Conservation (phyloP, 2,113 vertebrate genomes). For the Xenopus tropicalis region UCB_Xtro_10.0 CM004443.2:143215001-143215500, state of each 20-base stretch:
- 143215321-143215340: background rate
- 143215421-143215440: no score
- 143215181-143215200: constrained; percentile 5
- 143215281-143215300: background rate
- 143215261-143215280: constrained; percentile 14
- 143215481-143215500: no score
- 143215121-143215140: constrained; percentile 9
- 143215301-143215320: background rate
- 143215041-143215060: background rate
- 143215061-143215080: background rate
- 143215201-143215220: background rate
- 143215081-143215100: background rate
- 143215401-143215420: no score
- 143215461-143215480: no score
- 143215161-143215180: constrained; percentile 6
- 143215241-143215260: background rate
- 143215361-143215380: no score
- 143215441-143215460: no score
- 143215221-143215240: constrained; percentile 6
- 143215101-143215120: background rate
- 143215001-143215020: background rate
- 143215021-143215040: background rate
- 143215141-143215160: constrained; percentile 3
- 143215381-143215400: no score
- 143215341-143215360: no score